A percentile compares a stretch with the other conserved stretches of the same genome.
Conservation (phyloP, 2,888 invertebrate species). For the Megalurothrips usitatus region DNA sequence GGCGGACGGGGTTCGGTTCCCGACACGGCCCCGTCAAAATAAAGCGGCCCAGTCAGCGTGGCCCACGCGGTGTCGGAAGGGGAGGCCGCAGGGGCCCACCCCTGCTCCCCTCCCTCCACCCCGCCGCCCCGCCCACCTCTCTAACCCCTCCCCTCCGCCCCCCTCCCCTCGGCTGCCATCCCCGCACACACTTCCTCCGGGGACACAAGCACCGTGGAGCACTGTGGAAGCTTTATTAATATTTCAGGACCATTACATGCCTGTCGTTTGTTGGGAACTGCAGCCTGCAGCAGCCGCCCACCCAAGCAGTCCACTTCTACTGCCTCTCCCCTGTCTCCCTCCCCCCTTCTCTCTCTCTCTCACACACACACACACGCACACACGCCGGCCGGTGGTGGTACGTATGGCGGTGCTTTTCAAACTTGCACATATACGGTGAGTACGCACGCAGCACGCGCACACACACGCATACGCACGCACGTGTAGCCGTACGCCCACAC, state of each 20-base stretch:
- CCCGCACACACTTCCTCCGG: no score
- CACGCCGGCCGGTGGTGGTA: not conserved
- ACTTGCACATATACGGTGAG: no score
- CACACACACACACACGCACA: not conserved
- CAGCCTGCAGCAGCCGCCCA: not conserved
- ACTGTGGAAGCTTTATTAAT: conserved; percentile 20
- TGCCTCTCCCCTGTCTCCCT: no score
- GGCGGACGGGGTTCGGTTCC: no score
- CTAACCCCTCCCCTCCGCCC: not conserved
- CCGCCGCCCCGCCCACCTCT: not conserved
- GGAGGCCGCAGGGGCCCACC: not conserved
- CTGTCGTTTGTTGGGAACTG: conserved; percentile 21
- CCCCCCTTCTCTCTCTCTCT: not conserved
- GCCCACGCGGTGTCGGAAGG: not conserved
- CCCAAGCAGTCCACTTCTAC: not conserved
- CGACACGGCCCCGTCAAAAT: no score
- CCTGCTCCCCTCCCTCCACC: not conserved
- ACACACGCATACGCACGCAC: not conserved
- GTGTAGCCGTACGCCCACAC: no score
- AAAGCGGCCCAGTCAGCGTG: not conserved
- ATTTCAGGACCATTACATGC: conserved; percentile 22
- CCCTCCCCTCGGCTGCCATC: not conserved
- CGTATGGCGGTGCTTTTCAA: no score
- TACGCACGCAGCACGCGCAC: not conserved
- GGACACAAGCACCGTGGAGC: not conserved